Conservation (phyloP, 2,888 invertebrate species). For the Omphaloscelis lunosa region DNA sequence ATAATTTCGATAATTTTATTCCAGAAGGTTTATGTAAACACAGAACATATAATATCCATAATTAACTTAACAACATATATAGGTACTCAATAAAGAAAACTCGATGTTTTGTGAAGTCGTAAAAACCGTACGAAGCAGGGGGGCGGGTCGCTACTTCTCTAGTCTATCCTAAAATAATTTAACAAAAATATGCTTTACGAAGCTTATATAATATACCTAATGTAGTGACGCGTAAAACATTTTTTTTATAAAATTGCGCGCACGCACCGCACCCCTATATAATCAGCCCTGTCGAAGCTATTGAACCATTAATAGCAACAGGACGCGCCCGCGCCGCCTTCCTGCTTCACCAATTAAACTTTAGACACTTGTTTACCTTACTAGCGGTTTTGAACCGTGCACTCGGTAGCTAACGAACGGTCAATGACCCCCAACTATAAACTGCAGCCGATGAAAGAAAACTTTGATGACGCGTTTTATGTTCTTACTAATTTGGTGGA, state of each 20-base stretch:
- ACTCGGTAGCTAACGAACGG: constrained; percentile 51
- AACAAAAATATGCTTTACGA: neutral
- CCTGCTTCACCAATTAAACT: constrained; percentile 77
- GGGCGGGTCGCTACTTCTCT: too few relatives aligned
- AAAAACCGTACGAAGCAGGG: too few relatives aligned
- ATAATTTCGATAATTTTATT: too few relatives aligned
- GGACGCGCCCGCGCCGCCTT: constrained; percentile 75
- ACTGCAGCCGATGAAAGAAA: constrained; percentile 49
- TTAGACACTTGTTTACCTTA: constrained; percentile 80
- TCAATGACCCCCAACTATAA: constrained; percentile 63
- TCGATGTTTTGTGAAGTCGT: too few relatives aligned
- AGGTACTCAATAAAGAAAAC: too few relatives aligned
- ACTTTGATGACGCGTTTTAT: constrained; percentile 55
- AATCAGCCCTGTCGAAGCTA: constrained; percentile 64
- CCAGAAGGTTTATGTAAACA: too few relatives aligned
- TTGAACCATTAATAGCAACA: constrained; percentile 78
- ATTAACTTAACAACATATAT: too few relatives aligned
- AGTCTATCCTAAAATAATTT: too few relatives aligned
- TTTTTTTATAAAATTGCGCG: constrained; percentile 58
- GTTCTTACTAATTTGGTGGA: constrained; percentile 42
- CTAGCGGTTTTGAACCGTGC: constrained; percentile 78
- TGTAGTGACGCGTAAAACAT: neutral
- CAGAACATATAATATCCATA: too few relatives aligned
- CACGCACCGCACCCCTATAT: constrained; percentile 65
- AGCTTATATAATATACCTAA: neutral